Percentiles rank a stretch among this genome's conserved stretches.
Conservation (phyloP, 2,797 vertebrate species). For the Sorex maritimensis region DNA sequence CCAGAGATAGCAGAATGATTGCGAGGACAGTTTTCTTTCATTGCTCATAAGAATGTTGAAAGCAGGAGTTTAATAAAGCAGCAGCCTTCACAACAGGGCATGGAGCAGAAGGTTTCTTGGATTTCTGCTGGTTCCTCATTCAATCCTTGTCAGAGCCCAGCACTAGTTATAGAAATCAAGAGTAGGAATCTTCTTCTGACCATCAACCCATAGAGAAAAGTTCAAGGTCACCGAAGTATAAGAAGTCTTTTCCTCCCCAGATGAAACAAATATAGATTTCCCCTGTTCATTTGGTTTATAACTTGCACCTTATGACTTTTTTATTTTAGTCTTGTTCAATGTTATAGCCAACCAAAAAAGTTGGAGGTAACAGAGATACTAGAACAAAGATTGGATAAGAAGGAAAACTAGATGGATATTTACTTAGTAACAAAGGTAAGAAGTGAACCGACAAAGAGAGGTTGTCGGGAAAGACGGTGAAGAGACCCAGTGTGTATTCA, state of each 20-base stretch:
- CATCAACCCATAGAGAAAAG: background rate
- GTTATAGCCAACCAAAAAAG: background rate
- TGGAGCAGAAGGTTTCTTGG: conserved; percentile 53
- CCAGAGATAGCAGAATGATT: background rate
- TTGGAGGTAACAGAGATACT: background rate
- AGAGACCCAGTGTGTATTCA: background rate
- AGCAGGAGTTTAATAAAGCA: conserved; percentile 73
- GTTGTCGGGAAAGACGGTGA: background rate
- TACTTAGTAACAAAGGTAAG: background rate
- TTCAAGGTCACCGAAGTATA: conserved; percentile 14
- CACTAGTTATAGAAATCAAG: conserved; percentile 41
- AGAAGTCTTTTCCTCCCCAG: background rate
- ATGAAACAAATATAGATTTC: conserved; percentile 20
- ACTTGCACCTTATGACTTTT: background rate
- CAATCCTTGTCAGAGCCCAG: conserved; percentile 20
- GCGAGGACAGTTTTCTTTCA: conserved; percentile 51
- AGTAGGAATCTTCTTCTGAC: background rate
- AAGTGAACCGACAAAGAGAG: background rate
- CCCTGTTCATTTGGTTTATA: background rate
- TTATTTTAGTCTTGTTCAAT: conserved; percentile 2
- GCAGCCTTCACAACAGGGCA: conserved; percentile 24
- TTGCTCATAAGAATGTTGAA: conserved; percentile 67
- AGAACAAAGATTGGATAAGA: conserved; percentile 20
- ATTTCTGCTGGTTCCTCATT: conserved; percentile 57
- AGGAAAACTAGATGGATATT: background rate